phyloP scores from a whole-genome alignment of 2,888 invertebrate species.

The Oscheius sp. region DNA sequence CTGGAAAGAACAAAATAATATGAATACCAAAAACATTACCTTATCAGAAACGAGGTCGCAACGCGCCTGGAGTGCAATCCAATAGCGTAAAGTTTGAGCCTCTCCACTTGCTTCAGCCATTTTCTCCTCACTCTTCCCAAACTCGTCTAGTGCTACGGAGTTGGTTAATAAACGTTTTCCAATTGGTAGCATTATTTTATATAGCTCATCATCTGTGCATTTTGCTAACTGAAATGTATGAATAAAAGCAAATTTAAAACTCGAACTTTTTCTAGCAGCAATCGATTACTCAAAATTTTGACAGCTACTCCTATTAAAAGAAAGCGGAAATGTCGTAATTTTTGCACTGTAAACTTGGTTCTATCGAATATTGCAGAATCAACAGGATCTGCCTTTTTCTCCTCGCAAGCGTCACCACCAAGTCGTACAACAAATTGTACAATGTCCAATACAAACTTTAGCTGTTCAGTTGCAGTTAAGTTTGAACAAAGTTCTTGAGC shows the following conservation, averaged over 20 bases:
- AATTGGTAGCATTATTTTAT: constrained; percentile 48
- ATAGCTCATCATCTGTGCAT: constrained; percentile 52
- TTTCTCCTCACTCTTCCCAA: constrained; percentile 47
- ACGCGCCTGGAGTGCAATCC: constrained; percentile 54
- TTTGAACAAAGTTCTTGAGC: constrained; percentile 54
- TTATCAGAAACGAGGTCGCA: constrained; percentile 61
- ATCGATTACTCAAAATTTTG: constrained; percentile 78
- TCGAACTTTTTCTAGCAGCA: constrained; percentile 78
- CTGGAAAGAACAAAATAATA: constrained; percentile 45
- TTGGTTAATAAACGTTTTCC: constrained; percentile 54
- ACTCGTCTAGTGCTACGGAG: constrained; percentile 57
- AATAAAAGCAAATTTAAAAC: background rate
- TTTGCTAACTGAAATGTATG: constrained; percentile 41
- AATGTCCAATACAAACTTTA: constrained; percentile 52
- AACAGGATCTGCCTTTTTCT: background rate
- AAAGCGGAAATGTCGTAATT: constrained; percentile 86
- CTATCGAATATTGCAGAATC: constrained; percentile 31
- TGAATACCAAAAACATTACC: constrained; percentile 27
- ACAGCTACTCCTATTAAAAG: constrained; percentile 81
- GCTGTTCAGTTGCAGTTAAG: constrained; percentile 56
- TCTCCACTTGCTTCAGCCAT: constrained; percentile 33
- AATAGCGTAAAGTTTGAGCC: constrained; percentile 48
- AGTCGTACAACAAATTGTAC: constrained; percentile 56
- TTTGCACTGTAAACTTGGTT: constrained; percentile 80
- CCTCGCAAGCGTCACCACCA: constrained; percentile 48